Percentiles rank a stretch among this genome's conserved stretches.
Conservation (phyloP, 2,797 vertebrate species). For the Tapirus indicus region DNA sequence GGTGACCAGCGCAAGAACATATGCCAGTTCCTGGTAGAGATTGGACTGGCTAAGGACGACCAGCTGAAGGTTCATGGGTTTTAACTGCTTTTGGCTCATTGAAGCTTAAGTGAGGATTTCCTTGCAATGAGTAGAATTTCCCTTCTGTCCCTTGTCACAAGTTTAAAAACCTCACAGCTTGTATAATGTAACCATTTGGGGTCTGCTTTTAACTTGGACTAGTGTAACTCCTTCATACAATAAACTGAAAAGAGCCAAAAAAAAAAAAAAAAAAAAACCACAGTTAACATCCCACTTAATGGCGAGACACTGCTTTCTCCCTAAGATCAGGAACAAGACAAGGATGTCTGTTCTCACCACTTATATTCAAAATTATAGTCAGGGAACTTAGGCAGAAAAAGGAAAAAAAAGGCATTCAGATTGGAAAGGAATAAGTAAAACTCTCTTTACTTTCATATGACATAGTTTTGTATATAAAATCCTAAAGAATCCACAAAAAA, state of each 20-base stretch:
- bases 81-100: conserved; percentile 90
- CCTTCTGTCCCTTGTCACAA: conserved; percentile 88
- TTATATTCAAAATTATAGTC: background rate
- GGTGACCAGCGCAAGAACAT: conserved; percentile 99
- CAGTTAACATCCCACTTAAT: background rate
- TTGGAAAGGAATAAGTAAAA: background rate
- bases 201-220: conserved; percentile 88
- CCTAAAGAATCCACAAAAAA: background rate
- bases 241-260: conserved; percentile 90
- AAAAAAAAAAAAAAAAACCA: too few relatives aligned
- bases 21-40: conserved; percentile 97
- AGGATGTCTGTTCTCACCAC: background rate
- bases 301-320: background rate
- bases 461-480: background rate
- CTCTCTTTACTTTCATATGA: background rate
- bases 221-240: conserved; percentile 90
- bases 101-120: conserved; percentile 88
- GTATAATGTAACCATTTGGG: conserved; percentile 88
- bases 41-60: conserved; percentile 97
- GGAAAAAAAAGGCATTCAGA: background rate
- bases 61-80: conserved; percentile 99
- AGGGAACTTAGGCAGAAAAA: background rate
- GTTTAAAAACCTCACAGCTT: conserved; percentile 89
- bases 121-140: conserved; percentile 86
- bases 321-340: background rate